A percentile compares a stretch with the other conserved stretches of the same genome.
These are phyloP conservation scores for Cinara cedri DNA, from an alignment of 2,888 invertebrate genomes.

Conservation along the genomic window DNA sequence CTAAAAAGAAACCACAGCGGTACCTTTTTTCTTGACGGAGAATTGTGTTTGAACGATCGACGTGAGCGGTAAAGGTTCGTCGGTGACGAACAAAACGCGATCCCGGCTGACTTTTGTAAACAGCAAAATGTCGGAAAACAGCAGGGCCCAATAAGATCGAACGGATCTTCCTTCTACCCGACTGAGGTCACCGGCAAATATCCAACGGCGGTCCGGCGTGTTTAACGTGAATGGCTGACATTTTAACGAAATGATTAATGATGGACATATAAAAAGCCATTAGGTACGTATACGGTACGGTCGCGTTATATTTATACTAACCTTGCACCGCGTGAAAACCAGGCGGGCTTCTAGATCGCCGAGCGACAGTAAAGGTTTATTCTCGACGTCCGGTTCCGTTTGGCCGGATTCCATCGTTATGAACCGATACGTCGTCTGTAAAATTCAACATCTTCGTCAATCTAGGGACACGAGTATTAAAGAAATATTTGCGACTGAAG, in stretches of 20 bases:
- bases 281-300: no score
- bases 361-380: conserved; percentile 78
- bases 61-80: conserved; percentile 80
- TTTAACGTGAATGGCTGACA: conserved; percentile 80
- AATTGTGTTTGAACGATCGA: conserved; percentile 84
- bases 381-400: conserved; percentile 83
- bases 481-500: no score
- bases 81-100: conserved; percentile 84
- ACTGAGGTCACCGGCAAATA: conserved; percentile 84
- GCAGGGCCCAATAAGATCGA: conserved; percentile 83
- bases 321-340: conserved; percentile 89
- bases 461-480: no score
- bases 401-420: conserved; percentile 82
- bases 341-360: conserved; percentile 85
- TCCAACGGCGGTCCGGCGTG: conserved; percentile 85
- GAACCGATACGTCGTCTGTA: conserved; percentile 71
- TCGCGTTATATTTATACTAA: conserved; percentile 61
- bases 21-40: conserved; percentile 83
- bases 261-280: not conserved
- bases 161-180: conserved; percentile 82
- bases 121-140: conserved; percentile 82
- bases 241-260: not conserved
- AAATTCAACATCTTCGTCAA: not conserved
- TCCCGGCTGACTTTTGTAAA: conserved; percentile 87
- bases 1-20: no score